Percentiles rank a stretch among this genome's conserved stretches.
phyloP scores from a whole-genome alignment of 2,888 invertebrate genomes.

The Frankliniella intonsa region DNA sequence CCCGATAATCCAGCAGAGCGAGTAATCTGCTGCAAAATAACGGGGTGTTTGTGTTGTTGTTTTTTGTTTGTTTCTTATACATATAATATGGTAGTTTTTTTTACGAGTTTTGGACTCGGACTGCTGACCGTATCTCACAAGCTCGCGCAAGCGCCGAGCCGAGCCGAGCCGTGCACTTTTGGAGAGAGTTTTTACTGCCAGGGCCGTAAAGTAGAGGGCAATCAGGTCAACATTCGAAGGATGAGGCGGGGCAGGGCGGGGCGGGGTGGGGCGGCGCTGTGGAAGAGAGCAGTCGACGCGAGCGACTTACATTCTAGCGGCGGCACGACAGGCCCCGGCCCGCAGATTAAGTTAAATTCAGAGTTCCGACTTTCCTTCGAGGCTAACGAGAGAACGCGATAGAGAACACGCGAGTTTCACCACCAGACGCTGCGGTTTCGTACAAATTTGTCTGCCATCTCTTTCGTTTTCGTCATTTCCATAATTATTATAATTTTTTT shows the following conservation, averaged over 20 bases:
- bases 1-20: background rate
- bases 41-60: too few relatives aligned
- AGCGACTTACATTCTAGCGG: background rate
- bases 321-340: background rate
- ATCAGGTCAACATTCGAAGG: background rate
- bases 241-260: background rate
- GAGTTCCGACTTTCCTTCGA: background rate
- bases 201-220: slow-evolving; percentile 1
- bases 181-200: background rate
- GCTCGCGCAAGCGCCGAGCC: background rate
- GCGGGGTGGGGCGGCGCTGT: background rate
- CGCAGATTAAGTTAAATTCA: slow-evolving; percentile 1
- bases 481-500: too few relatives aligned
- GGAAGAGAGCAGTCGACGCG: background rate
- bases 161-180: background rate
- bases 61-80: background rate
- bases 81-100: background rate
- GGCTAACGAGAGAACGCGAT: background rate
- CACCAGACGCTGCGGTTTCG: too few relatives aligned
- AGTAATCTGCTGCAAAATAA: background rate
- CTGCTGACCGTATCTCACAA: too few relatives aligned
- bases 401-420: background rate
- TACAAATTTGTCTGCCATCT: too few relatives aligned
- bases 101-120: too few relatives aligned
- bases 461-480: too few relatives aligned